Conservation (phyloP, 2,113 vertebrate genomes). For the chimpanzee (Pan troglodytes) region NHGRI_mPanTro3-v2.1_pri NC_072402.2:76411001-76411500, state of each 20-base stretch:
- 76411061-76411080: neutral
- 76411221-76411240: neutral
- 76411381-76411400: neutral
- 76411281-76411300: neutral
- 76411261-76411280: neutral
- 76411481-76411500: neutral
- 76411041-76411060: neutral
- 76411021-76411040: neutral
- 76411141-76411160: neutral
- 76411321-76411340: neutral
- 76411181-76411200: neutral
- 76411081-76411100: neutral
- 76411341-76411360: neutral
- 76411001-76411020: neutral
- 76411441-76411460: neutral
- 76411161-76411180: neutral
- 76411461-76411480: neutral
- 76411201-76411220: neutral
- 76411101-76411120: neutral
- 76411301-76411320: neutral
- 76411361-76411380: neutral
- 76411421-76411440: neutral
- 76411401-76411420: no score
- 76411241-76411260: neutral
- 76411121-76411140: neutral